phyloP scores from a whole-genome alignment of 2,797 vertebrate species.

The Cynopterus sphinx region DNA sequence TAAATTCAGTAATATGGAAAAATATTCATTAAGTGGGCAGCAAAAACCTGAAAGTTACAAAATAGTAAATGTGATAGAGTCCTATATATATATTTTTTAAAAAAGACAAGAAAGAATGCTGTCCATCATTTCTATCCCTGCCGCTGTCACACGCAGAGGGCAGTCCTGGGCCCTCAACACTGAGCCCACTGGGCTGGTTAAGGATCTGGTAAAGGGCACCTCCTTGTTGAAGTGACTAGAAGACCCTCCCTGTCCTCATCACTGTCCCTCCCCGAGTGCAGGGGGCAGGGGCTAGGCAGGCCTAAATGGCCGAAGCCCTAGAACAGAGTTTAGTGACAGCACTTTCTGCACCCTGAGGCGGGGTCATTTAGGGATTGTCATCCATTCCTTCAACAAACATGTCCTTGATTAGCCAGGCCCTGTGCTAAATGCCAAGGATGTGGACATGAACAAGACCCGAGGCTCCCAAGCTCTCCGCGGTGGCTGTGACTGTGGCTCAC shows the following conservation, averaged over 20 bases:
- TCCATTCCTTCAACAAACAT: not conserved
- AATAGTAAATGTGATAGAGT: not conserved
- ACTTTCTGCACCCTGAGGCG: not conserved
- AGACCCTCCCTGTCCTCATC: not conserved
- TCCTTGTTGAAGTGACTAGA: no score
- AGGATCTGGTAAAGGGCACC: not conserved
- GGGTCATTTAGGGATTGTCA: not conserved
- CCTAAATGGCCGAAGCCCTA: not conserved
- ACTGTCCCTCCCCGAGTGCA: accelerated
- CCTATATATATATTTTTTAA: no score
- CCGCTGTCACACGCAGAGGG: not conserved
- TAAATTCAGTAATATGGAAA: not conserved
- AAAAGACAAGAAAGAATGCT: not conserved
- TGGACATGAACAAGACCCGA: not conserved
- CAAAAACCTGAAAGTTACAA: not conserved
- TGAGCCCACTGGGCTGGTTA: not conserved
- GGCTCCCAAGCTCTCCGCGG: not conserved
- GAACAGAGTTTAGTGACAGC: not conserved
- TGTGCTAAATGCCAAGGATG: not conserved
- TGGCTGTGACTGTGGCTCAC: not conserved
- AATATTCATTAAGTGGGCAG: no score
- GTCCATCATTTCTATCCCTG: not conserved
- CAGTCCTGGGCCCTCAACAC: accelerated
- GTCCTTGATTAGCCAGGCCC: not conserved
- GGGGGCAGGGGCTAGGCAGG: accelerated